phyloP scores from a whole-genome alignment of 2,888 invertebrate species.

The Lysandra coridon region DNA sequence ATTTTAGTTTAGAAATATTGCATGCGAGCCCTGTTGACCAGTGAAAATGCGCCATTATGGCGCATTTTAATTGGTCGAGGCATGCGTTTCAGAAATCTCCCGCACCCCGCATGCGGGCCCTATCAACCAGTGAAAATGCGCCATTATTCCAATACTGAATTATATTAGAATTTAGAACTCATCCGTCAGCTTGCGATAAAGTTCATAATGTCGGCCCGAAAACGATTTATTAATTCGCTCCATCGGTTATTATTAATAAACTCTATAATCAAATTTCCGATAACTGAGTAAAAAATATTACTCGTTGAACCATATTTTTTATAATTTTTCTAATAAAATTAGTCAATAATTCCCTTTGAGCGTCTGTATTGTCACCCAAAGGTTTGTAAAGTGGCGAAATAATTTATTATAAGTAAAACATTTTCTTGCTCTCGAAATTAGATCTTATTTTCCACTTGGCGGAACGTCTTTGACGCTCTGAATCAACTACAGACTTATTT shows the following conservation, averaged over 20 bases:
- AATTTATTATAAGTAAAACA: not conserved
- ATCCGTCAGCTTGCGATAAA: constrained; percentile 1
- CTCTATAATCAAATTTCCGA: not conserved
- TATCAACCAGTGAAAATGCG: too few species aligned
- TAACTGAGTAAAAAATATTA: constrained; percentile 3
- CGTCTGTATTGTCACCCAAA: not conserved
- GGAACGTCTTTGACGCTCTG: not conserved
- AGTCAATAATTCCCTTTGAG: constrained; percentile 4
- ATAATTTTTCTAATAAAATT: not conserved
- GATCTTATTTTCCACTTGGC: not conserved
- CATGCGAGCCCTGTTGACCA: too few species aligned
- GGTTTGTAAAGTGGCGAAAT: not conserved
- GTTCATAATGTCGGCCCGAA: not conserved
- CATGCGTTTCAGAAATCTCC: too few species aligned
- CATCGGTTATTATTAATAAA: constrained; percentile 5
- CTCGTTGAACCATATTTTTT: not conserved
- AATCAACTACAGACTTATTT: not conserved
- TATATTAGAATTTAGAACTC: not conserved
- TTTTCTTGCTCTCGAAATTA: not conserved
- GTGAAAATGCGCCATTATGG: too few species aligned
- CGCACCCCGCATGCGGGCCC: too few species aligned
- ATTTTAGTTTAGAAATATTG: too few species aligned
- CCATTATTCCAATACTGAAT: not conserved
- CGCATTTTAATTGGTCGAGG: too few species aligned
- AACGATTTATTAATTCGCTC: constrained; percentile 20